These are phyloP conservation scores for Anas platyrhynchos DNA, from an alignment of 2,113 vertebrate genomes.

Conservation along the genomic window DNA sequence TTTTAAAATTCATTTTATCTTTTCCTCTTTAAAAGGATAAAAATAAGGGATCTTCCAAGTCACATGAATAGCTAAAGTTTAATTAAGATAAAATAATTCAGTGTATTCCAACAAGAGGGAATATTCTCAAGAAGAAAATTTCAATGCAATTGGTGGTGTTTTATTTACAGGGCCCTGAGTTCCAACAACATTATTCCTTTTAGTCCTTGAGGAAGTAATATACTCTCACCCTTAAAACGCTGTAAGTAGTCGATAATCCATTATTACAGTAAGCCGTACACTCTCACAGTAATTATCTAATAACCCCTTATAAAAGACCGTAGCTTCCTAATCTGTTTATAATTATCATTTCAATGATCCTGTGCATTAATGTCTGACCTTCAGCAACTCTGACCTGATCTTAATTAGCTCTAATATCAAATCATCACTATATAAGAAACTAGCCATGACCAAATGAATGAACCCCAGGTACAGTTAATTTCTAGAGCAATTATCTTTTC, in stretches of 20 bases:
- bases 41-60: neutral
- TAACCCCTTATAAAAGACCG: conserved; percentile 94
- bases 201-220: conserved; percentile 83
- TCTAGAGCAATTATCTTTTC: conserved; percentile 99
- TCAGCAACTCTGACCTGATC: conserved; percentile 99
- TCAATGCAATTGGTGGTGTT: neutral
- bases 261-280: conserved; percentile 92
- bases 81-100: conserved; percentile 10
- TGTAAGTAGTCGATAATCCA: conserved; percentile 87
- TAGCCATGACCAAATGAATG: conserved; percentile 99
- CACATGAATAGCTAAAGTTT: neutral
- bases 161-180: conserved; percentile 71
- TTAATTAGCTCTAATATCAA: conserved; percentile 99
- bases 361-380: conserved; percentile 97
- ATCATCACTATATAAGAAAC: conserved; percentile 97
- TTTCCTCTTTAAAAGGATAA: neutral
- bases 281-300: conserved; percentile 95
- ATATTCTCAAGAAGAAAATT: neutral
- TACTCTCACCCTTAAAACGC: conserved; percentile 81
- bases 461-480: conserved; percentile 99
- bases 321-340: conserved; percentile 99
- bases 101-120: conserved; percentile 10
- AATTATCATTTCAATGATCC: conserved; percentile 99
- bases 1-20: neutral
- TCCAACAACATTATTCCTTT: conserved; percentile 66